Base-by-base conservation (phyloP, 2,888 invertebrate species). In the Papilio elwesi region DNA sequence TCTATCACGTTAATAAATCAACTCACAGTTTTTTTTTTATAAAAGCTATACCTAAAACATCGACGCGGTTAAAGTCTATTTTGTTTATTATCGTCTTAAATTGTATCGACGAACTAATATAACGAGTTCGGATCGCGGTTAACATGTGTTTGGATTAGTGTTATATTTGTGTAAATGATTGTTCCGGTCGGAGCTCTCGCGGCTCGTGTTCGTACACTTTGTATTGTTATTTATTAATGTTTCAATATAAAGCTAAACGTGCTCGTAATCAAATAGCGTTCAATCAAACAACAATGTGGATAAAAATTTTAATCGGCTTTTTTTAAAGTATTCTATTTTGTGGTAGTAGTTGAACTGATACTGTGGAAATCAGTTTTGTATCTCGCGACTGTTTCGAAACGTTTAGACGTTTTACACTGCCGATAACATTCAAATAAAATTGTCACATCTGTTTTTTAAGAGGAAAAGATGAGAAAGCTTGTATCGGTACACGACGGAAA, bases 201-300 rank as follows among this genome's bases (percentile, higher is more conserved):
- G 13, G 62, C 26, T 13, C 6, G 75, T 15, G 62, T 43, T 52
- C 51, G 49, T 62, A n/a, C 55, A 74, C 74, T 51, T 59, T 65
- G 64, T 72, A 62, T 67, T 64, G 68, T 73, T 70, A 74, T 75
- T 74, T 74, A 74, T 75, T 72, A 68, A 73, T 75, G 51, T 68
- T 70, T 59, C 38, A 59, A 59, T 59, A 38, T 26, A 38, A 55
- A 55, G 26, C 12, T 38, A 12, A 12, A 10, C 11, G 3, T 38
- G 38, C 2, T 57, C 36, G 36, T 57, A 36, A 36, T 57, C 57
- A 8, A 36, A 57, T 36, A 12, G 11, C 13, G 13, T 57, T 36
- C 36, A 36, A 57, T 57, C 36, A 36, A 57, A 57, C 7, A 57
- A 26, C 26, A 12, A 26, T 55, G 16, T 11, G 7, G 4, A 43